phyloP scores from a whole-genome alignment of 2,888 invertebrate species.

The Eupithecia tripunctaria region DNA sequence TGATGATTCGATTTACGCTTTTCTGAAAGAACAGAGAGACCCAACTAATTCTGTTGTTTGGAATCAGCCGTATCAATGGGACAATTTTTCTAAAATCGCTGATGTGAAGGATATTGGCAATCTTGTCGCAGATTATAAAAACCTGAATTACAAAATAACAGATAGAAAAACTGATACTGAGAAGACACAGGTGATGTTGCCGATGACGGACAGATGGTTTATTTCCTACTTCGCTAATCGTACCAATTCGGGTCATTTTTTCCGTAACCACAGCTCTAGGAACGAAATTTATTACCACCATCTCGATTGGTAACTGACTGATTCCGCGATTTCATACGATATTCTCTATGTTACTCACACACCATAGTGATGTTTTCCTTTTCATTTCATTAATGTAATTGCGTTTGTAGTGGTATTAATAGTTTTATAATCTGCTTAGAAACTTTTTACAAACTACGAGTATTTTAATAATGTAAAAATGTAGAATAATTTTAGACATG shows the following conservation, averaged over 20 bases:
- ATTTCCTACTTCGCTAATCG: constrained; percentile 18
- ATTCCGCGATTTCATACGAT: constrained; percentile 62
- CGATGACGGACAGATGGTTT: constrained; percentile 20
- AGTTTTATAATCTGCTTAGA: constrained; percentile 56
- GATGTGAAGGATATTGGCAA: constrained; percentile 37
- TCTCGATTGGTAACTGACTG: constrained; percentile 71
- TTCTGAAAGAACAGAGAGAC: constrained; percentile 75
- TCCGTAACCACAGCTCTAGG: constrained; percentile 19
- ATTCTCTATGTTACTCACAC: constrained; percentile 49
- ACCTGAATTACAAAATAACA: constrained; percentile 10
- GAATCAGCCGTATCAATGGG: constrained; percentile 74
- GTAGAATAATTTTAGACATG: constrained; percentile 45
- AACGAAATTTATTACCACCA: constrained; percentile 51
- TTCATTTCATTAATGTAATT: constrained; percentile 35
- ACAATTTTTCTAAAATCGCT: constrained; percentile 59
- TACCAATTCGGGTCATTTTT: constrained; percentile 19
- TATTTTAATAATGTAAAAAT: constrained; percentile 64
- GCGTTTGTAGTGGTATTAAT: constrained; percentile 48
- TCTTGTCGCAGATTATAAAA: constrained; percentile 34
- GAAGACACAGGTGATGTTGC: constrained; percentile 10
- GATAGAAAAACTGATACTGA: background rate
- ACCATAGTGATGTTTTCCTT: constrained; percentile 43
- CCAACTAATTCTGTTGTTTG: constrained; percentile 64
- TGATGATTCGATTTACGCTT: constrained; percentile 76
- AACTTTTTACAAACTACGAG: constrained; percentile 58